Conservation (phyloP, 2,888 invertebrate genomes). For the Ariolimax columbianus region DNA sequence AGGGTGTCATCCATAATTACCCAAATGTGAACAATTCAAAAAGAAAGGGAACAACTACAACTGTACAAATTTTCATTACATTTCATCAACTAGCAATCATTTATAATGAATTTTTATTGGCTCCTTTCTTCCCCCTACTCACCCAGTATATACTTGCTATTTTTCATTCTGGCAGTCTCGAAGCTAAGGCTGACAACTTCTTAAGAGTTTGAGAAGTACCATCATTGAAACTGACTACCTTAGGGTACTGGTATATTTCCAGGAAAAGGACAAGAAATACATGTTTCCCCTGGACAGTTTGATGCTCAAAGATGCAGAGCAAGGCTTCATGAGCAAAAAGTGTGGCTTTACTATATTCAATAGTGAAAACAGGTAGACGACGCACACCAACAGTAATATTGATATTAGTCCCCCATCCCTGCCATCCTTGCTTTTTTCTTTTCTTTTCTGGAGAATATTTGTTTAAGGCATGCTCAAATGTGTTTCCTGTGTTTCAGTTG, state of each 20-base stretch:
- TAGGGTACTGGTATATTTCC: constrained; percentile 34
- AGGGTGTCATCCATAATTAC: too few relatives aligned
- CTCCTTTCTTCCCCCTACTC: too few relatives aligned
- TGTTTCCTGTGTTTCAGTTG: neutral
- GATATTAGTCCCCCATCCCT: neutral
- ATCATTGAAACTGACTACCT: neutral
- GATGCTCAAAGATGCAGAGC: constrained; percentile 96
- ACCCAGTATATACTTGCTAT: too few relatives aligned
- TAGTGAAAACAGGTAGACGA: constrained; percentile 94
- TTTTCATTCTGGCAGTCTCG: neutral
- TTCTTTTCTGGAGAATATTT: neutral
- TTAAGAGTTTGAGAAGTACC: too few relatives aligned
- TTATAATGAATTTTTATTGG: too few relatives aligned
- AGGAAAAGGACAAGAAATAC: constrained; percentile 99
- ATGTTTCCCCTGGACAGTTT: constrained; percentile 98
- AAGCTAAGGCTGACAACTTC: too few relatives aligned
- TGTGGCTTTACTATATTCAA: constrained; percentile 99
- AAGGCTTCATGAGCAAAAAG: constrained; percentile 93
- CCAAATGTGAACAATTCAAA: too few relatives aligned
- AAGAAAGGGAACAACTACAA: too few relatives aligned
- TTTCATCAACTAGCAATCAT: too few relatives aligned
- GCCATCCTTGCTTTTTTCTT: neutral
- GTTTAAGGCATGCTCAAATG: too few relatives aligned
- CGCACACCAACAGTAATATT: constrained; percentile 79
- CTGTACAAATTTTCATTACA: too few relatives aligned